Evolutionary conservation across 2,888 invertebrate species (phyloP).

Genomic region (Nasonovia ribisnigri): DNA sequence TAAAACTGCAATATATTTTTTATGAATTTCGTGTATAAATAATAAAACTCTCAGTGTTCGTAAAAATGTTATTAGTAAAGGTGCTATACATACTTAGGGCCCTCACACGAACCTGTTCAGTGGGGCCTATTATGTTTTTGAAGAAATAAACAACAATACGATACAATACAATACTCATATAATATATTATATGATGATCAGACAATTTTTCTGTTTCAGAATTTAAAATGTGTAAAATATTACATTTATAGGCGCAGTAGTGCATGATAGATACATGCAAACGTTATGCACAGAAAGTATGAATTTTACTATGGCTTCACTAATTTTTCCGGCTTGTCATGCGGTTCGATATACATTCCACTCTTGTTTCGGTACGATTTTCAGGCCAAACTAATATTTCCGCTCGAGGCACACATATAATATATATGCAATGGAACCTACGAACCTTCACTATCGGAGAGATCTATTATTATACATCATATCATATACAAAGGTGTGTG

Average conservation of each 20-base stretch:
- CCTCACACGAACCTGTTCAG: no score
- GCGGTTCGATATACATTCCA: not conserved
- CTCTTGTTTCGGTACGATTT: not conserved
- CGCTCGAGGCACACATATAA: not conserved
- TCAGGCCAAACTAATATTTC: not conserved
- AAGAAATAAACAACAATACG: no score
- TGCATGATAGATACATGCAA: not conserved
- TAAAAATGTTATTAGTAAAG: not conserved
- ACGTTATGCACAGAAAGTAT: not conserved
- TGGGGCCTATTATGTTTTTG: no score
- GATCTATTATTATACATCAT: not conserved
- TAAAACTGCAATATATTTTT: not conserved
- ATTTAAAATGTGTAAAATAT: not conserved
- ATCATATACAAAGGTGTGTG: not conserved
- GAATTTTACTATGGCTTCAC: not conserved
- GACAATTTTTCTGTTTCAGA: not conserved
- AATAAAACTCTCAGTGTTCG: not conserved
- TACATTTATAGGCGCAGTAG: not conserved
- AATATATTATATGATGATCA: not conserved
- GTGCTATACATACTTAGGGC: not conserved
- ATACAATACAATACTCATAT: not conserved
- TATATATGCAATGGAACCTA: not conserved
- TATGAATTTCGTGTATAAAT: not conserved
- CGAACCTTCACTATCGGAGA: not conserved
- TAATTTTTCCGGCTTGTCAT: not conserved